Evolutionary conservation across 1,140 invertebrate genomes (phyloP).

Genomic region (Drosophila neocordata): DNA sequence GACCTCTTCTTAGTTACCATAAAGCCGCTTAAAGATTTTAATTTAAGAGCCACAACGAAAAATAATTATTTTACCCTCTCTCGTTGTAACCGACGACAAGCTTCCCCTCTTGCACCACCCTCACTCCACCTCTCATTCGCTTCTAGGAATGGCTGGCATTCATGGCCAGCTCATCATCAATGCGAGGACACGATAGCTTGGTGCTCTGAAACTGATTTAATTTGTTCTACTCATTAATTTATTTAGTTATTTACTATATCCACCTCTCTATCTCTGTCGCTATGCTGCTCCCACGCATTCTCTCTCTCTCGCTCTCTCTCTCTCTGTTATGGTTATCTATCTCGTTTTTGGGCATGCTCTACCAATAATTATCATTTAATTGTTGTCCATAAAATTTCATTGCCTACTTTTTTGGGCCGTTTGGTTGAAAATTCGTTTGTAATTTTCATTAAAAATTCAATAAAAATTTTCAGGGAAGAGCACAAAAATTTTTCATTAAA

Average conservation of each 20-base stretch:
- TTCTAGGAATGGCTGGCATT: background rate
- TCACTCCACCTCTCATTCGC: no score
- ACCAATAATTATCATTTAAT: slow-evolving; percentile 21
- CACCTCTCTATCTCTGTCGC: background rate
- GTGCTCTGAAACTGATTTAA: slow-evolving; percentile 2
- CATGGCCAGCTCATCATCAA: slow-evolving; percentile 5
- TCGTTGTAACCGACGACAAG: background rate
- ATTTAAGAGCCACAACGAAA: slow-evolving; percentile 17
- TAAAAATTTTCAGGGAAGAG: slow-evolving; percentile 9
- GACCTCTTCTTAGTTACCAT: slow-evolving; percentile 15
- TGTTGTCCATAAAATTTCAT: slow-evolving; percentile 21
- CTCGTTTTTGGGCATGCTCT: background rate
- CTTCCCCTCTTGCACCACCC: no score
- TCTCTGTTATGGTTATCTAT: background rate
- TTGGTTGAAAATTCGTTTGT: background rate
- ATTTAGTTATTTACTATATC: slow-evolving; percentile 1
- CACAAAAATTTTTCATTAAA: slow-evolving; percentile 47
- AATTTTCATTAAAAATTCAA: slow-evolving; percentile 16
- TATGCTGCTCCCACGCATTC: no score
- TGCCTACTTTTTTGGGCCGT: slow-evolving; percentile 5
- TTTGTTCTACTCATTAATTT: slow-evolving; percentile 19
- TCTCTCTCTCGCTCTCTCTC: background rate
- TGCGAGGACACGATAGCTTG: background rate
- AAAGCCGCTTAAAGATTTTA: slow-evolving; percentile 34
- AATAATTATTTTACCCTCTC: slow-evolving; percentile 21